phyloP scores from a whole-genome alignment of 2,113 vertebrate species.

The Petroica traversi region DNA sequence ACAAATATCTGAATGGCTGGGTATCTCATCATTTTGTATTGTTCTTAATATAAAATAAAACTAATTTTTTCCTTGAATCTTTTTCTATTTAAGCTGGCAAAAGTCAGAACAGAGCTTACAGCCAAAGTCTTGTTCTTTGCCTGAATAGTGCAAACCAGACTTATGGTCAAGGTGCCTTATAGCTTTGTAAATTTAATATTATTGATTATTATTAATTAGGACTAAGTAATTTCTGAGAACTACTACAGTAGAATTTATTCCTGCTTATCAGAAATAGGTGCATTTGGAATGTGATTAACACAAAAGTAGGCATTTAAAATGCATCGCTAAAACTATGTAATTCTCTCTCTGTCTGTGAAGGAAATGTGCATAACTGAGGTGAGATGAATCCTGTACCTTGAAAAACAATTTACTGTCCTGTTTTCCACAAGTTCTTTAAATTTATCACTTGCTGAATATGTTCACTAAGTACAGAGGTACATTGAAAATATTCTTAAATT shows the following conservation, averaged over 20 bases:
- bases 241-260: background rate
- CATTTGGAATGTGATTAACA: background rate
- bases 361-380: background rate
- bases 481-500: background rate
- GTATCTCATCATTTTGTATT: background rate
- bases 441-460: background rate
- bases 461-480: accelerated
- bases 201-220: background rate
- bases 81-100: background rate
- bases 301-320: background rate
- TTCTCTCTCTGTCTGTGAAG: background rate
- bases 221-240: background rate
- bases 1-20: background rate
- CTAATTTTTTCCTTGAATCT: accelerated
- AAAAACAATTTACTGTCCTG: background rate
- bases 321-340: background rate
- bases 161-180: background rate
- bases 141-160: background rate
- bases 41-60: background rate
- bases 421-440: background rate
- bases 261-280: background rate
- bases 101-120: background rate
- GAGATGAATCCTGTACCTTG: background rate
- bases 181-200: background rate
- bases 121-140: background rate